Conservation (phyloP, 2,797 vertebrate species). For the Enteromius viviparus region DNA sequence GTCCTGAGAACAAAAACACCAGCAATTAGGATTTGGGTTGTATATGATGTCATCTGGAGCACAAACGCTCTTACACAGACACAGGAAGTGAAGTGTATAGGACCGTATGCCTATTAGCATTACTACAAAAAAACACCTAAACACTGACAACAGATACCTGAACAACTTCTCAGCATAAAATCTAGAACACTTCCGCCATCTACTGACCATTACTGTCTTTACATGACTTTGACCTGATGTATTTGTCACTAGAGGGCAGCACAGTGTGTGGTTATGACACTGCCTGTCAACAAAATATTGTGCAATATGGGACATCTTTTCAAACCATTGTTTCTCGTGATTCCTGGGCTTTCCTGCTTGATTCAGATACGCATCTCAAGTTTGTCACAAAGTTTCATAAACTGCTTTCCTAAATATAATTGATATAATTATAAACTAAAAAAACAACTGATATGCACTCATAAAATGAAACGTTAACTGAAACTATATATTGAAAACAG, state of each 20-base stretch:
- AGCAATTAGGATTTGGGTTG: not conserved
- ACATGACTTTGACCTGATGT: not conserved
- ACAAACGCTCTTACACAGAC: not conserved
- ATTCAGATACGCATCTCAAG: not conserved
- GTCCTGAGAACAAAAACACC: constrained; percentile 58
- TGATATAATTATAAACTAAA: not conserved
- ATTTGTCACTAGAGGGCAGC: not conserved
- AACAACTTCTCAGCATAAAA: not conserved
- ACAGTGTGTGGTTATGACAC: not conserved
- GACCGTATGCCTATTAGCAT: not conserved
- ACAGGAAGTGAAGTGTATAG: not conserved
- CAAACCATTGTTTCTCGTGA: no score
- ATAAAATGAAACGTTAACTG: no score
- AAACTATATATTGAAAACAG: no score
- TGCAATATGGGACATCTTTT: not conserved
- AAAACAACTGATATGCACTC: not conserved
- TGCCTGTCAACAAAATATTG: not conserved
- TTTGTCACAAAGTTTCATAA: not conserved
- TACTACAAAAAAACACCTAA: not conserved
- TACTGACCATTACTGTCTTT: not conserved
- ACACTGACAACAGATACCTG: no score
- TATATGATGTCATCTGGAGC: not conserved
- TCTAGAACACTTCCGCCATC: not conserved
- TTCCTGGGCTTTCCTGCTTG: no score
- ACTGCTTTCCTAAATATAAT: not conserved